Percentiles rank a stretch among this genome's conserved stretches.
phyloP scores from a whole-genome alignment of 1,140 invertebrate genomes.

The Thalassaphorura encarpata region DNA sequence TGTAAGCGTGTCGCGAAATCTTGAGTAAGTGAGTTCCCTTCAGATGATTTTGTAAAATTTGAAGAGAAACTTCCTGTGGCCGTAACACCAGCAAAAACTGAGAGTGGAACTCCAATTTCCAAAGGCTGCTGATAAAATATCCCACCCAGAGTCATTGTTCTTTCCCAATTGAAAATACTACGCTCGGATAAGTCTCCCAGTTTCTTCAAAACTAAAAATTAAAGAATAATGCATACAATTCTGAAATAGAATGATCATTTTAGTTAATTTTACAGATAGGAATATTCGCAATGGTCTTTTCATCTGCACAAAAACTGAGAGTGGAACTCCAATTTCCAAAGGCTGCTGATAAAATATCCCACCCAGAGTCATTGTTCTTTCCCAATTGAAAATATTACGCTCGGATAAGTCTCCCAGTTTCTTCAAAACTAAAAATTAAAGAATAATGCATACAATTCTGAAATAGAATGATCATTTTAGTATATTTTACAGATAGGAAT shows the following conservation, averaged over 20 bases:
- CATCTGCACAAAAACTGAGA: not conserved
- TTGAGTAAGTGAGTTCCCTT: too few relatives aligned
- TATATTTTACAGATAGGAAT: conserved; percentile 1
- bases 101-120: conserved; percentile 28
- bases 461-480: not conserved
- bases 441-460: not conserved
- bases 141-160: conserved; percentile 10
- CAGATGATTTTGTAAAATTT: too few relatives aligned
- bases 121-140: conserved; percentile 25
- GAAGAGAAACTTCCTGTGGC: not conserved
- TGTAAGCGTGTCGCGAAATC: too few relatives aligned
- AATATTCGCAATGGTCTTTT: not conserved
- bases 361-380: conserved; percentile 6
- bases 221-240: conserved; percentile 1
- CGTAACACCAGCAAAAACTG: not conserved
- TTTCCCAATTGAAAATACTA: conserved; percentile 6
- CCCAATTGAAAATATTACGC: not conserved
- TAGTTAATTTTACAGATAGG: too few relatives aligned
- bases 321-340: conserved; percentile 27
- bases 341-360: conserved; percentile 26
- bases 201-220: conserved; percentile 6
- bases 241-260: too few relatives aligned
- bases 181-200: not conserved
- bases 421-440: conserved; percentile 8
- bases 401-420: not conserved